Evolutionary conservation across 2,888 invertebrate species (phyloP), one percentile per base, ranked within the genome.

Genomic region (Metallyticus violacea): DNA sequence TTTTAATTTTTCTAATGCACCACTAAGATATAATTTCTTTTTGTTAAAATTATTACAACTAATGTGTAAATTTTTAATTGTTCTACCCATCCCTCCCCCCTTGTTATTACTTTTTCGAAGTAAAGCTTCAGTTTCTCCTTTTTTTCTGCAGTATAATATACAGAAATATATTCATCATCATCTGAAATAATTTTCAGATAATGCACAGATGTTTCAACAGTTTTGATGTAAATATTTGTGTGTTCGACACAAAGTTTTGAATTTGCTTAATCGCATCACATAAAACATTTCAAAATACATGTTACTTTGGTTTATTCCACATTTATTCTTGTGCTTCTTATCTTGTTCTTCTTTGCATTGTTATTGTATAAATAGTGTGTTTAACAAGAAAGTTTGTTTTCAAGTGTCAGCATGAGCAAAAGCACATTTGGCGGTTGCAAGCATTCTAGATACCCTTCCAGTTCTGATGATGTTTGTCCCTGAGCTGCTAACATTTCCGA

Each of bases 1-100:
- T 79, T 78, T 40, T 84, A 85, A 81, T 85, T 85, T 87, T 62
- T 79, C 85, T 87, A 86, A 87, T 84, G 87, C 86, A 88, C 87
- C 82, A 81, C 88, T 86, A 86, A 25, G 81, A 29, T 86, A 85
- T 81, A 80, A 76, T 80, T 76, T 85, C 40, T 62, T 85, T 79
- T 85, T 80, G 85, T 81, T 85, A 85, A 85, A 85, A 77, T 81
- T 81, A 85, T 85, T 81, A 62, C 40, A 62, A 62, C 40, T 62
- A 62, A 62, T 62, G 40, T 62, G 40, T 62, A 62, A 62, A 62
- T 62, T 62, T n/a, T 62, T 62, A 62, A 62, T 15, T 62, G 40
- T 62, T 62, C 40, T 62, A 62, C 40, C 40, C 40, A 62, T 62
- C 40, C 40, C 40, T 62, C 40, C 40, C 40, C 40, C 40, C 40